Evolutionary conservation across 2,797 vertebrate species (phyloP).

Genomic region (Uromys caudimaculatus): DNA sequence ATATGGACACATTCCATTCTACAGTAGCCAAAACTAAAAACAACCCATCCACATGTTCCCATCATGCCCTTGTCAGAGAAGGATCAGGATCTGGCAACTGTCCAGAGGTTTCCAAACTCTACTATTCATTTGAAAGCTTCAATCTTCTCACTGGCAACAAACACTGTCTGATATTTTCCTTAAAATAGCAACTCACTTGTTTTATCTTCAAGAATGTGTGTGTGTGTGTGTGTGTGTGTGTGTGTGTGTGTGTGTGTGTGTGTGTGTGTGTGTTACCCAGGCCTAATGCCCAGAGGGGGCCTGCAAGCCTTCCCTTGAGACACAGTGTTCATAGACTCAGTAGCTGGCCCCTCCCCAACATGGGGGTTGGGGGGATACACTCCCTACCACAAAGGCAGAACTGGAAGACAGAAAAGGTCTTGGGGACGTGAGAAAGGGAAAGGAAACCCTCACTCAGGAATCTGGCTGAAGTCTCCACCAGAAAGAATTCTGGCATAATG

Average conservation of each 20-base stretch:
- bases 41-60: not conserved
- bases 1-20: not conserved
- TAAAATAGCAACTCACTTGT: not conserved
- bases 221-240: no score
- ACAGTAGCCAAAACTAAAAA: not conserved
- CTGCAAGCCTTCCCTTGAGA: not conserved
- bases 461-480: not conserved
- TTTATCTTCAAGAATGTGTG: not conserved
- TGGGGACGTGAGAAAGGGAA: not conserved
- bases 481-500: not conserved
- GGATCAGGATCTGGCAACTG: no score
- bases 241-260: no score
- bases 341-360: not conserved
- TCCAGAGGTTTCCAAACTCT: not conserved
- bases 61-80: not conserved
- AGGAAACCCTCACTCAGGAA: not conserved
- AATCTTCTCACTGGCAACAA: not conserved
- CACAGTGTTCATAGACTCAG: no score
- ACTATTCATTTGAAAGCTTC: conserved; percentile 21
- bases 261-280: not conserved
- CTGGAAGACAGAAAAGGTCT: not conserved
- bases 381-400: not conserved
- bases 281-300: accelerated
- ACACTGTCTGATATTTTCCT: not conserved
- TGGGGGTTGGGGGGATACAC: no score